Evolutionary conservation across 1,140 invertebrate species (phyloP).

Genomic region (Drosophila varians): DNA sequence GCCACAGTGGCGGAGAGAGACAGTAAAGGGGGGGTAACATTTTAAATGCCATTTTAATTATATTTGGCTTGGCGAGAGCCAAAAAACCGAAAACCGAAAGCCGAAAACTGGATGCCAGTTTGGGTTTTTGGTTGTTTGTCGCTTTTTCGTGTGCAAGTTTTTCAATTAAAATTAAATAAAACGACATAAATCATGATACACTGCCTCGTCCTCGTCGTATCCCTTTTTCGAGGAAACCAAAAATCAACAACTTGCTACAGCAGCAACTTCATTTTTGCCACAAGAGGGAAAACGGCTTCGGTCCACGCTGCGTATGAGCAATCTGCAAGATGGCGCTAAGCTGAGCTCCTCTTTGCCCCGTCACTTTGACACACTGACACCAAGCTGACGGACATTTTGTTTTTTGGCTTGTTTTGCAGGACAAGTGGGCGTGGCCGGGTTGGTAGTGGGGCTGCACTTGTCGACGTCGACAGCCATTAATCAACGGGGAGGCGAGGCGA

Average conservation of each 20-base stretch:
- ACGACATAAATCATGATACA: constrained; percentile 72
- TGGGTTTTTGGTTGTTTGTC: constrained; percentile 39
- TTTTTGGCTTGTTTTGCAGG: neutral
- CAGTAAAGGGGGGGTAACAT: constrained; percentile 50
- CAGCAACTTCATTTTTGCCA: constrained; percentile 64
- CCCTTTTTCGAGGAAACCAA: constrained; percentile 33
- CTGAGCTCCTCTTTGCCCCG: constrained; percentile 5
- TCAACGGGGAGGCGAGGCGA: constrained; percentile 49
- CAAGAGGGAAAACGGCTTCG: constrained; percentile 7
- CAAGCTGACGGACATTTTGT: constrained; percentile 41
- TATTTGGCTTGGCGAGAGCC: constrained; percentile 58
- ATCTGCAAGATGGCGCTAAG: constrained; percentile 37
- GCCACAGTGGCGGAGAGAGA: neutral
- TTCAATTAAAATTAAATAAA: constrained; percentile 82
- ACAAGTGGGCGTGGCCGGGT: too few relatives aligned
- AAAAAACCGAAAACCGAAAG: neutral
- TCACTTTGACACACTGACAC: constrained; percentile 11
- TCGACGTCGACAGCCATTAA: constrained; percentile 40
- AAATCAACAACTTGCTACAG: constrained; percentile 30
- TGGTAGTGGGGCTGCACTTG: constrained; percentile 34
- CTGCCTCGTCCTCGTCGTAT: constrained; percentile 15
- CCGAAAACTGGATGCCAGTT: constrained; percentile 19
- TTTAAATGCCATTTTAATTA: constrained; percentile 81
- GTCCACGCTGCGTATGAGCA: constrained; percentile 72
- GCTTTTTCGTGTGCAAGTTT: constrained; percentile 58